Base-by-base conservation (phyloP, 2,888 invertebrate species). In the Euplexia lucipara region DNA sequence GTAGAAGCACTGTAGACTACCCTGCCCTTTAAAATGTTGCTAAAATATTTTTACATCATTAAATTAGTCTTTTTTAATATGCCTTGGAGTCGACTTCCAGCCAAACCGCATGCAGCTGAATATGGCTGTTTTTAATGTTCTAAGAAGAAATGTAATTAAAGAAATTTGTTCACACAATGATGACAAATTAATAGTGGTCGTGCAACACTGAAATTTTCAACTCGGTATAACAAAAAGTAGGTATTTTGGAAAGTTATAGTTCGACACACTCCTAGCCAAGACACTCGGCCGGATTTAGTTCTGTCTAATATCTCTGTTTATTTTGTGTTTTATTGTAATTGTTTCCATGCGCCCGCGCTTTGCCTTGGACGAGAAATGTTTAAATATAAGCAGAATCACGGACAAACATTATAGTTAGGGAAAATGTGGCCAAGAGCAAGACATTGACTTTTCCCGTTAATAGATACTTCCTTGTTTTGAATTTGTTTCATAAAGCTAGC, bases 371-470 rank as follows among this genome's bases (percentile, higher is more conserved):
- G 32, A 52, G 35, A 66, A 54, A 52, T 60, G 44, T 75, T 70
- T 79, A 76, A 68, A 79, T 71, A 62, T 74, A 79, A 52, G 60
- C 51, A 52, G 53, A 69, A 70, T 67, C 80, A 69, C 26, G 68
- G 70, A 22, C 60, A 61, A 48, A 54, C 6, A 49, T 56, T 22
- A 47, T 58, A 60, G 30, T 59, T 48, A 18, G 32, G 32, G 39
- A 51, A 70, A 58, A n/a, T 59, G 45, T 63, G 42, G 62, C 52
- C 56, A 73, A 57, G 58, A 70, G 12, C 63, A 18, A 44, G 66
- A 39, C 63, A 58, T 58, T 75, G 45, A 47, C 53, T 54, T 53
- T 39, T 41, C 9, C 9, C 12, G 6, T 30, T 9, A 14, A 42
- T 8, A 26, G 37, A 18, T 39, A 2, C 6, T 3, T 26, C 26